Evolutionary conservation across 2,797 vertebrate genomes (phyloP).

Genomic region (Rhinogobio ventralis): DNA sequence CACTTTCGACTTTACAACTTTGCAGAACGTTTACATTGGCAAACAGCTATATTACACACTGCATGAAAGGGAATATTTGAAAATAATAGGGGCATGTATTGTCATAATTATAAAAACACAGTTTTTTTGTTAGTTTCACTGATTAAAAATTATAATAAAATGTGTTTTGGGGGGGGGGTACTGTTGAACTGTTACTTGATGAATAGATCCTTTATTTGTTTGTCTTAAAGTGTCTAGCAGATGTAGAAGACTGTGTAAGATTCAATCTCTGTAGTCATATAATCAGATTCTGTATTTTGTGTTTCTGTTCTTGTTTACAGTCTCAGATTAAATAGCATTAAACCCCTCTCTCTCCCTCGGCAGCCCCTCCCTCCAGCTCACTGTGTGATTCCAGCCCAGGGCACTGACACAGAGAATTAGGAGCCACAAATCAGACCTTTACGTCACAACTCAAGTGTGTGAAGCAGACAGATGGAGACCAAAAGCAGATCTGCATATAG

Average conservation of each 20-base stretch:
- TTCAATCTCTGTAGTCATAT: neutral
- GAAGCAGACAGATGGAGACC: neutral
- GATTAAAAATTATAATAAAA: too few relatives aligned
- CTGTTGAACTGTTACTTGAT: neutral
- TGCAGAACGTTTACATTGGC: too few relatives aligned
- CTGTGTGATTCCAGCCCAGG: constrained; percentile 19
- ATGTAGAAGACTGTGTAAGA: constrained; percentile 18
- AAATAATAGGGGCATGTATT: too few relatives aligned
- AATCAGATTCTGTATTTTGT: constrained; percentile 31
- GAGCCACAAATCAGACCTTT: constrained; percentile 19
- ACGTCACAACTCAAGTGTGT: neutral
- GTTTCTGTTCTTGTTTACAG: constrained; percentile 24
- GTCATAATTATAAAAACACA: neutral
- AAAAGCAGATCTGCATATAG: neutral
- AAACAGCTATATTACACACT: too few relatives aligned
- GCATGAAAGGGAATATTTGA: too few relatives aligned
- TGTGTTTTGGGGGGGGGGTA: neutral
- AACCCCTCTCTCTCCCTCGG: constrained; percentile 18
- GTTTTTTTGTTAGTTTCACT: too few relatives aligned
- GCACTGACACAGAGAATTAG: constrained; percentile 14
- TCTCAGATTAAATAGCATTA: constrained; percentile 40
- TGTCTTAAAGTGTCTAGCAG: constrained; percentile 20
- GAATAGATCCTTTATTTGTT: neutral
- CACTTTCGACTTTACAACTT: too few relatives aligned
- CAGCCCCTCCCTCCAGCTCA: neutral